Base-by-base conservation (phyloP, 1,140 invertebrate species). In the Drosophila persimilis region DNA sequence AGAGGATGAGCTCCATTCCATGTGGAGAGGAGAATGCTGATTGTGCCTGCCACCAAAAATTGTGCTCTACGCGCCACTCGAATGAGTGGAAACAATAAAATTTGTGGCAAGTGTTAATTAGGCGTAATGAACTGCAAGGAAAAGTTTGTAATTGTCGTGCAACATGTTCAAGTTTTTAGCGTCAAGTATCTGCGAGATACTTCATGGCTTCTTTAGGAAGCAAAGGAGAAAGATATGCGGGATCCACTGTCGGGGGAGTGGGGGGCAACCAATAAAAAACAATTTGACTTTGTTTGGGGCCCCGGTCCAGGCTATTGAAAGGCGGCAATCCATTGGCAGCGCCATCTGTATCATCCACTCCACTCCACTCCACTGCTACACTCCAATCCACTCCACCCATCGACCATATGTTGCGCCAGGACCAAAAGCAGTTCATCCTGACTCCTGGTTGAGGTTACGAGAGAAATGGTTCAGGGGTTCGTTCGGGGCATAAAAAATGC, bases 361-460 rank as follows among this genome's bases (percentile, higher is more conserved):
- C 54, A 47, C 20, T 39, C 22, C 44, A 17, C 17, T 17, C 17
- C 17, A 17, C 17, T 17, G 0, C 17, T 7, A 6, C 29, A 11
- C 31, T 7, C 8, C 31, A 4, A 9, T 20, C 20, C 45, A 53
- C 31, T 31, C 44, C 44, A 86, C 75, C 69, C 76, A 90, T 54
- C 72, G 77, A 90, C 73, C 89, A 90, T 90, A 90, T 90, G 89
- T 90, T 90, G 79, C 85, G 71, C 74, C 81, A 77, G 54, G 57
- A 31, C 29, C 51, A 43, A 51, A 69, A 57, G 54, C 63, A 75
- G 80, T 85, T 85, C 71, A 72, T 71, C 61, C 74, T 53, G 26
- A 7, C 45, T 53, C 58, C 47, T 58, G 59, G 51, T 13, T 52
- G 63, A 47, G 47, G 11, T 48, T 24, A 48, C n/a, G 11, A 46